These are phyloP conservation scores for Linnaemya tessellans DNA, from an alignment of 2,888 invertebrate species.

Conservation along the genomic window DNA sequence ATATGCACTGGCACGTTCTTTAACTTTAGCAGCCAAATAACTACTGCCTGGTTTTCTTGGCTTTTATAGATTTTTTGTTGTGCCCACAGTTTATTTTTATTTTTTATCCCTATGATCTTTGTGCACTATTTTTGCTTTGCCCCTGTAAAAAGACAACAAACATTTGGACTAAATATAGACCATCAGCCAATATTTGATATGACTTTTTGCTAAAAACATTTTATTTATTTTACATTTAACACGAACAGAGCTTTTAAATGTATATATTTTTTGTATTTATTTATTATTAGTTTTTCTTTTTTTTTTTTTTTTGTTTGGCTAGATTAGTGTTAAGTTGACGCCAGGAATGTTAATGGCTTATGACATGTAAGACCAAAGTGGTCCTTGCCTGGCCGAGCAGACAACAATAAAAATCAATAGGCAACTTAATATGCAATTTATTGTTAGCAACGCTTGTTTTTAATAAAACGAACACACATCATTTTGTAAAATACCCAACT, in stretches of 20 bases:
- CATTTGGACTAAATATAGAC: neutral
- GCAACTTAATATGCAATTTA: neutral
- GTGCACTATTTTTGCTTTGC: neutral
- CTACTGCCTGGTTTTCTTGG: neutral
- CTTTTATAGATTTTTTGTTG: neutral
- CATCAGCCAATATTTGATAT: neutral
- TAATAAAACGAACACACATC: neutral
- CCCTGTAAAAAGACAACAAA: neutral
- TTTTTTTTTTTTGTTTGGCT: neutral
- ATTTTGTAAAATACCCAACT: neutral
- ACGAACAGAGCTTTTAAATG: neutral
- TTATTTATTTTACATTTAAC: neutral
- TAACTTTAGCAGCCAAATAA: neutral
- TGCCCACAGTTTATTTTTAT: neutral
- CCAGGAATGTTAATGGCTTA: constrained; percentile 4
- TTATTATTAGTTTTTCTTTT: too few species aligned
- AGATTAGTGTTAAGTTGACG: neutral
- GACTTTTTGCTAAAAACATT: neutral
- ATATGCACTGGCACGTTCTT: neutral
- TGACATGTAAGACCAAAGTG: neutral
- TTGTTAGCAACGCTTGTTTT: neutral
- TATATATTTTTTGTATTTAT: too few species aligned
- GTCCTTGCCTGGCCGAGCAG: neutral
- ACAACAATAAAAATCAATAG: neutral
- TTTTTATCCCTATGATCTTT: neutral